phyloP scores from a whole-genome alignment of 1,140 invertebrate species.

The Drosophila kanapiae region DNA sequence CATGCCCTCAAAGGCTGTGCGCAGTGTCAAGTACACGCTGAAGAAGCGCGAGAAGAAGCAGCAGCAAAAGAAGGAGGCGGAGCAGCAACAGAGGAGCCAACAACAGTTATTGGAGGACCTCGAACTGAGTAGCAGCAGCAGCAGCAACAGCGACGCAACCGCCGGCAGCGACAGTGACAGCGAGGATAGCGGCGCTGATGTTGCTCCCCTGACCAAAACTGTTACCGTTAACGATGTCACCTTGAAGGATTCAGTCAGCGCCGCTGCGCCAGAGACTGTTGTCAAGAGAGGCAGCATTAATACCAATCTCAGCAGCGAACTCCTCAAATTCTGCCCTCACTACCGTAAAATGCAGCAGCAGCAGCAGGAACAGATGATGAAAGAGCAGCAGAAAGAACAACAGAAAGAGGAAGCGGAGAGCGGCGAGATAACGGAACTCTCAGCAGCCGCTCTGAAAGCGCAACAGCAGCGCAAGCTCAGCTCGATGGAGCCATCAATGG shows the following conservation, averaged over 20 bases:
- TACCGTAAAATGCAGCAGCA: conserved; percentile 61
- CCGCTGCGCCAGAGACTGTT: neutral
- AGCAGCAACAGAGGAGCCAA: conserved; percentile 37
- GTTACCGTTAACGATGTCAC: conserved; percentile 8
- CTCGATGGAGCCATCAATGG: conserved; percentile 77
- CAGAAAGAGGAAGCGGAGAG: conserved; percentile 13
- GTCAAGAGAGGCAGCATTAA: conserved; percentile 24
- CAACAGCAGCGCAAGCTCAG: conserved; percentile 71
- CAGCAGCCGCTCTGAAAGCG: conserved; percentile 43
- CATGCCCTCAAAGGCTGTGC: conserved; percentile 79
- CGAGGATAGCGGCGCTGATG: conserved; percentile 42
- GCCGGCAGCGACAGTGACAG: conserved; percentile 30
- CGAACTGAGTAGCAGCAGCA: conserved; percentile 31
- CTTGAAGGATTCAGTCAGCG: neutral
- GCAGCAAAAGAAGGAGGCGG: conserved; percentile 15
- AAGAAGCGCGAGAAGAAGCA: conserved; percentile 69
- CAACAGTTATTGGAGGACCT: conserved; percentile 34
- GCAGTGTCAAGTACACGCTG: conserved; percentile 75
- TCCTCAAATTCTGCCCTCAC: conserved; percentile 62
- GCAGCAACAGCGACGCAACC: neutral
- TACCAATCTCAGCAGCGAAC: conserved; percentile 31
- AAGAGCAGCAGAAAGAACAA: conserved; percentile 29
- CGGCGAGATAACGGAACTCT: conserved; percentile 17
- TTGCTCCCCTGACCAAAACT: conserved; percentile 12
- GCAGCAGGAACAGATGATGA: conserved; percentile 22